These are phyloP conservation scores for Drosophila murphyi DNA, from an alignment of 1,140 invertebrate genomes.

Conservation along the genomic window DNA sequence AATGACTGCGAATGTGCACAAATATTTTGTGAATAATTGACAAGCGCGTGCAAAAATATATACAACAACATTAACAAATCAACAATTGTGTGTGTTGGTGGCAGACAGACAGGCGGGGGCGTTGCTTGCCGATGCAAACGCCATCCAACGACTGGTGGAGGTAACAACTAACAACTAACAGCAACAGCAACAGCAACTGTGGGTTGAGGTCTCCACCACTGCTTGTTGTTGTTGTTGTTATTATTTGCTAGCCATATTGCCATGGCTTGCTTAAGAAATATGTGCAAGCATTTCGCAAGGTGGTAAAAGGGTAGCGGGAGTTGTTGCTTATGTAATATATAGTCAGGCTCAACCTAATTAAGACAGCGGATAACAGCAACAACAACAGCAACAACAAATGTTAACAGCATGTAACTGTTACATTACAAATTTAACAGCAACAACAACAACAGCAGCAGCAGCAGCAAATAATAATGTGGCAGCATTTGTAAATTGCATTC, in stretches of 20 bases:
- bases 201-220: constrained; percentile 6
- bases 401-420: constrained; percentile 30
- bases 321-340: constrained; percentile 32
- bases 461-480: constrained; percentile 31
- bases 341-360: constrained; percentile 54
- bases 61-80: constrained; percentile 33
- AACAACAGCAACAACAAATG: constrained; percentile 11
- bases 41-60: constrained; percentile 49
- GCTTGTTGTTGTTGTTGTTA: not conserved
- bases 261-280: constrained; percentile 10
- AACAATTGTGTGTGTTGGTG: constrained; percentile 41
- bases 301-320: not conserved
- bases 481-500: constrained; percentile 71
- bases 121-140: constrained; percentile 18
- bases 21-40: constrained; percentile 69
- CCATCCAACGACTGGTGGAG: constrained; percentile 25
- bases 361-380: constrained; percentile 41
- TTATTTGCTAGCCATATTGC: too few relatives aligned
- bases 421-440: constrained; percentile 57
- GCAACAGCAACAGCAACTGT: not conserved
- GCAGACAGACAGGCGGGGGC: constrained; percentile 29
- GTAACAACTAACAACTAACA: not conserved
- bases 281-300: constrained; percentile 48
- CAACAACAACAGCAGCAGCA: constrained; percentile 29
- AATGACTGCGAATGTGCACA: constrained; percentile 40